Evolutionary conservation across 2,888 invertebrate genomes (phyloP).

Genomic region (Hofmannophila pseudospretella): DNA sequence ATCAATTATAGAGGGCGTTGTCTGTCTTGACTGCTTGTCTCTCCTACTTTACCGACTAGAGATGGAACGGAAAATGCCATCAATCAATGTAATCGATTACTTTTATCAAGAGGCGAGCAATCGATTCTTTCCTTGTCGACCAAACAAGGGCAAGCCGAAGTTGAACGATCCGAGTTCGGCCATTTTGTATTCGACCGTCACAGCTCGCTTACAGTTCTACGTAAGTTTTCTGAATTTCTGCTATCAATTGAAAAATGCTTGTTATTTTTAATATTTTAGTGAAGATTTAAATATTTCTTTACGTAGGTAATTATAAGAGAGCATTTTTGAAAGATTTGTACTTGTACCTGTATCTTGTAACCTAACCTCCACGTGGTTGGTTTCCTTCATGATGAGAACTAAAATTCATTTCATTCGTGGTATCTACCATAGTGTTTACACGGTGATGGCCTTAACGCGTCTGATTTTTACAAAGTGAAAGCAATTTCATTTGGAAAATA

Average conservation of each 20-base stretch:
- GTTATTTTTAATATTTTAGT: not conserved
- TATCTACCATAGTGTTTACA: slow-evolving; percentile 71
- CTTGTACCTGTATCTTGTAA: no score
- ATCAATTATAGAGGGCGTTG: not conserved
- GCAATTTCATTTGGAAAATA: not conserved
- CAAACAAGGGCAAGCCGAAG: no score
- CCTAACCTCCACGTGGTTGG: slow-evolving; percentile 49
- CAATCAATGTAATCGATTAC: no score
- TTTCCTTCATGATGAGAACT: slow-evolving; percentile 55
- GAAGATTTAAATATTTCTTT: no score
- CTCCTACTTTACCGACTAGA: not conserved
- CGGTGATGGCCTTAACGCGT: slow-evolving; percentile 68
- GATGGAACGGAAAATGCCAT: no score
- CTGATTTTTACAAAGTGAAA: slow-evolving; percentile 40
- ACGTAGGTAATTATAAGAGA: no score
- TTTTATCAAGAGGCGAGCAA: no score
- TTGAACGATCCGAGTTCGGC: no score
- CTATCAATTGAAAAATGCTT: not conserved
- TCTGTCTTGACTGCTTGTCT: not conserved
- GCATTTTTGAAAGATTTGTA: no score
- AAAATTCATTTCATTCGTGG: slow-evolving; percentile 66
- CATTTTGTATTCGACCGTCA: slow-evolving; percentile 71
- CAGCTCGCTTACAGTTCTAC: slow-evolving; percentile 61
- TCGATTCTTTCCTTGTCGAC: no score
- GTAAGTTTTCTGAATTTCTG: slow-evolving; percentile 41